phyloP scores from a whole-genome alignment of 2,797 vertebrate genomes.

The Sibirionetta formosa region DNA sequence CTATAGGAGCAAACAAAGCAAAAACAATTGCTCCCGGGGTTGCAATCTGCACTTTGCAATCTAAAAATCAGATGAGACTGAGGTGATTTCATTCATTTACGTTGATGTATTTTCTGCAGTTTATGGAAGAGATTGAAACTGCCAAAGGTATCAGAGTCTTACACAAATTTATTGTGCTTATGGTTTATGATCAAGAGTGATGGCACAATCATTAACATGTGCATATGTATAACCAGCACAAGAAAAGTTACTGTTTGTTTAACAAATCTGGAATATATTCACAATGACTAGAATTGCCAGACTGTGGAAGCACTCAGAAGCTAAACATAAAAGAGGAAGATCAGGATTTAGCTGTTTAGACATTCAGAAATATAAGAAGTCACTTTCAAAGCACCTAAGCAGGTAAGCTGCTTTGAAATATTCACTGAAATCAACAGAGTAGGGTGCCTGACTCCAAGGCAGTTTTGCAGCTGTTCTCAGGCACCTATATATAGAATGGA shows the following conservation, averaged over 20 bases:
- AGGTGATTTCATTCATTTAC: background rate
- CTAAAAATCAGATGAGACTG: background rate
- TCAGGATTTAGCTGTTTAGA: constrained; percentile 41
- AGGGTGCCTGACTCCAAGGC: background rate
- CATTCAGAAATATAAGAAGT: constrained; percentile 19
- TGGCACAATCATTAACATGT: background rate
- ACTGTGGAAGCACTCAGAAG: background rate
- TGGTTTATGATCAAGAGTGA: background rate
- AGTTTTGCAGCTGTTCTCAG: background rate
- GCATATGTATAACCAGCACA: background rate
- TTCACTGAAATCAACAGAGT: background rate
- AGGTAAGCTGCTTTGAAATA: background rate
- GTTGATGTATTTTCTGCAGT: background rate
- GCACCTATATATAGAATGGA: background rate
- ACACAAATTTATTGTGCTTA: background rate
- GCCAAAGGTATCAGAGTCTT: background rate
- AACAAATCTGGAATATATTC: background rate
- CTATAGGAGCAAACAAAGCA: background rate
- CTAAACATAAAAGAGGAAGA: constrained; percentile 1
- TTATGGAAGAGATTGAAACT: background rate
- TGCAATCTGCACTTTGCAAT: background rate
- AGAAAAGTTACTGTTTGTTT: background rate
- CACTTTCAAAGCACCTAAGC: constrained; percentile 37
- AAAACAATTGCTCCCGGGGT: background rate
- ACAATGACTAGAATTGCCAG: constrained; percentile 19